phyloP scores from a whole-genome alignment of 2,888 invertebrate species.

The Mystacides longicornis region DNA sequence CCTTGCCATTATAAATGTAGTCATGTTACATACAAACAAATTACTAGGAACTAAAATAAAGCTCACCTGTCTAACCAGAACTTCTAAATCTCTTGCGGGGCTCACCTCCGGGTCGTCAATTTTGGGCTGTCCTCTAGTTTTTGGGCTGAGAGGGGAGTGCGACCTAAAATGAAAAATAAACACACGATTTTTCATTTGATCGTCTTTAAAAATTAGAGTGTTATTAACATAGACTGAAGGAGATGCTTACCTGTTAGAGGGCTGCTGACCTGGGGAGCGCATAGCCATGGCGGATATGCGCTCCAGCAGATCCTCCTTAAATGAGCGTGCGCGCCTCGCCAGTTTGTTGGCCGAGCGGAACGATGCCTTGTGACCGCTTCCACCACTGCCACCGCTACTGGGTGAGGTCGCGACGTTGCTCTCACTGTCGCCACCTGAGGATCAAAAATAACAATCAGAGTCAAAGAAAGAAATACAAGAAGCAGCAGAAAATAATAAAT shows the following conservation, averaged over 20 bases:
- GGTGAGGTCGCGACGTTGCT: constrained; percentile 28
- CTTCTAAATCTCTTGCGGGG: constrained; percentile 65
- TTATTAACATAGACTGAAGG: not conserved
- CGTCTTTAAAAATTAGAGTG: not conserved
- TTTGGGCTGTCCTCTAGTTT: constrained; percentile 46
- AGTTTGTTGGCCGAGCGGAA: constrained; percentile 74
- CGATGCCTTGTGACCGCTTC: constrained; percentile 67
- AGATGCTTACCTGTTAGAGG: constrained; percentile 38
- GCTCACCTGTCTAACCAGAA: constrained; percentile 61
- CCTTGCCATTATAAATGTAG: not conserved
- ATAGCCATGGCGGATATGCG: constrained; percentile 88
- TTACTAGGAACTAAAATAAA: not conserved
- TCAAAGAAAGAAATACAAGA: no score
- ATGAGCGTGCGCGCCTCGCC: constrained; percentile 80
- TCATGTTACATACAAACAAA: not conserved
- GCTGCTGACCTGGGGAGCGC: constrained; percentile 64
- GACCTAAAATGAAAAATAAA: constrained; percentile 38
- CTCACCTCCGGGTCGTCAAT: constrained; percentile 51
- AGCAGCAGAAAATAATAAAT: no score
- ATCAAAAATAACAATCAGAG: constrained; percentile 6
- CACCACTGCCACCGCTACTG: constrained; percentile 35
- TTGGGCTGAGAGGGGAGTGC: constrained; percentile 58
- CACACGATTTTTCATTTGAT: not conserved
- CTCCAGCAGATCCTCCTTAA: constrained; percentile 88
- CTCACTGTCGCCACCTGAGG: constrained; percentile 28